phyloP scores from a whole-genome alignment of 2,888 invertebrate species.

The Argynnis bischoffii region DNA sequence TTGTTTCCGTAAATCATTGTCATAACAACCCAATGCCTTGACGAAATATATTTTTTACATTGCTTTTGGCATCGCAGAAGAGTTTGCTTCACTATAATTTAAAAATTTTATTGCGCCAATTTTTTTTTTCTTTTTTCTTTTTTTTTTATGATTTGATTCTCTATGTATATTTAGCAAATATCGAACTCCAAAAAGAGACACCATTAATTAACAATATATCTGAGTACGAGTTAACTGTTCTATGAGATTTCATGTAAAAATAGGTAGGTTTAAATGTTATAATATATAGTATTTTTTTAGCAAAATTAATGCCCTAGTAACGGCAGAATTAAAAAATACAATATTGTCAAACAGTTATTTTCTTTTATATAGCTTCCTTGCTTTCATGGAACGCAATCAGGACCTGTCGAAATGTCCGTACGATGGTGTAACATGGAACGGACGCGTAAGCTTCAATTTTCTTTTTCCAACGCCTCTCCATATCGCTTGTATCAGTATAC shows the following conservation, averaged over 20 bases:
- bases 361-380: conserved; percentile 12
- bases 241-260: too few relatives aligned
- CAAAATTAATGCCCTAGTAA: background rate
- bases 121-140: too few relatives aligned
- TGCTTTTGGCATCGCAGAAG: background rate
- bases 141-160: too few relatives aligned
- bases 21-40: conserved; percentile 9
- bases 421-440: conserved; percentile 28
- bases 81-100: too few relatives aligned
- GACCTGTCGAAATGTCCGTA: conserved; percentile 44
- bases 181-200: too few relatives aligned
- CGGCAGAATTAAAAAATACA: background rate
- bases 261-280: too few relatives aligned
- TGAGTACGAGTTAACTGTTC: too few relatives aligned
- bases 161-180: too few relatives aligned
- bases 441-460: conserved; percentile 42
- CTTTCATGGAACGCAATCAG: conserved; percentile 43
- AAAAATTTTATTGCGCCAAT: too few relatives aligned
- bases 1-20: conserved; percentile 26
- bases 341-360: conserved; percentile 7
- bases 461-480: conserved; percentile 38
- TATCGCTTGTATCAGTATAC: conserved; percentile 19
- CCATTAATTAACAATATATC: too few relatives aligned
- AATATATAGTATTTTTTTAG: too few relatives aligned
- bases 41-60: conserved; percentile 13